Percentiles rank a stretch among this genome's conserved stretches.
Conservation (phyloP, 2,797 vertebrate genomes). For the Numenius phaeopus region DNA sequence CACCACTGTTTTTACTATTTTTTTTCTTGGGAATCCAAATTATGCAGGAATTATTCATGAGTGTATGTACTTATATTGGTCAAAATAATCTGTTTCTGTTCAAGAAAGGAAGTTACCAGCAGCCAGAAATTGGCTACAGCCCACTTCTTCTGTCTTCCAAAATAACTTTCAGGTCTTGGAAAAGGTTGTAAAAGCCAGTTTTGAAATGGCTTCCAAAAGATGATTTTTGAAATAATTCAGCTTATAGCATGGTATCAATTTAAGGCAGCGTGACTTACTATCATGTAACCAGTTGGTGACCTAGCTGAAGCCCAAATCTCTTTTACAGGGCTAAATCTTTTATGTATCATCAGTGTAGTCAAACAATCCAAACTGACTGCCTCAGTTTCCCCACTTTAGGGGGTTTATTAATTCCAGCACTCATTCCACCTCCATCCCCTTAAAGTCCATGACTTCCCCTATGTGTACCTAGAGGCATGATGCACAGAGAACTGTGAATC, state of each 20-base stretch:
- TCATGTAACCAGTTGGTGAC: neutral
- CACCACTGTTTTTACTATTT: neutral
- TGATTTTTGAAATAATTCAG: accelerated
- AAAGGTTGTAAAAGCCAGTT: neutral
- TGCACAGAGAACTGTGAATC: neutral
- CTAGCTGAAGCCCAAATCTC: neutral
- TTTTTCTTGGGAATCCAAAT: neutral
- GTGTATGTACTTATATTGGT: neutral
- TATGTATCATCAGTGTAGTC: neutral
- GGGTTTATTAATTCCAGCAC: neutral
- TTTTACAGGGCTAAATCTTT: neutral
- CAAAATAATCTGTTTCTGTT: neutral
- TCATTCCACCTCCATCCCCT: neutral
- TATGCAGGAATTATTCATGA: neutral
- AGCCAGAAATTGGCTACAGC: neutral
- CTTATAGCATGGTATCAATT: neutral
- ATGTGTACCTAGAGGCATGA: neutral
- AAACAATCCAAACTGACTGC: neutral
- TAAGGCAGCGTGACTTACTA: neutral
- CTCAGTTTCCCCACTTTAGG: neutral
- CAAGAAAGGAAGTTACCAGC: neutral
- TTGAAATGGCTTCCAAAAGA: neutral
- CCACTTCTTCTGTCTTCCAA: neutral
- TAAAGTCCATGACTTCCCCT: neutral
- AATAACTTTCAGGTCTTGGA: neutral